These are phyloP conservation scores for Autographa gamma DNA, from an alignment of 2,888 invertebrate genomes.

Conservation along the genomic window DNA sequence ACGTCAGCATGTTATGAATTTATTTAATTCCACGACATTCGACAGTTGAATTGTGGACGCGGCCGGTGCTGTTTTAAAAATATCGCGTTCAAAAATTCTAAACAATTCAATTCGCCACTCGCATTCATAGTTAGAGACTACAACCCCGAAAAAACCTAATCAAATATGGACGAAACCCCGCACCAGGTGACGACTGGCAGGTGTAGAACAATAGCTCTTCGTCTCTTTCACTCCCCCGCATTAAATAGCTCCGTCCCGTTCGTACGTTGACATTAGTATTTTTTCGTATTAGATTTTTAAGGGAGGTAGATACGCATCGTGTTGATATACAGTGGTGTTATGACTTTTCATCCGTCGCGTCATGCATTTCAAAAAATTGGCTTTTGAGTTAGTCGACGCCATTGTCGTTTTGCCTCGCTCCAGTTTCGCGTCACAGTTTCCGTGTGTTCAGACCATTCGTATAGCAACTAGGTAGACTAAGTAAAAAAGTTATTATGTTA, in stretches of 20 bases:
- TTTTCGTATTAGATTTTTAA: slow-evolving; percentile 78
- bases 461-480: slow-evolving; percentile 61
- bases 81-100: slow-evolving; percentile 52
- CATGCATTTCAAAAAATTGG: slow-evolving; percentile 78
- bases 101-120: slow-evolving; percentile 64
- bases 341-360: slow-evolving; percentile 74
- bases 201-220: slow-evolving; percentile 78
- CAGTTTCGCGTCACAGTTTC: slow-evolving; percentile 69
- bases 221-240: slow-evolving; percentile 73
- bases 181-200: slow-evolving; percentile 84
- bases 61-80: slow-evolving; percentile 43
- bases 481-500: slow-evolving; percentile 67
- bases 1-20: slow-evolving; percentile 44
- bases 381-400: slow-evolving; percentile 71
- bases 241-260: slow-evolving; percentile 53
- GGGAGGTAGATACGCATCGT: slow-evolving; percentile 75
- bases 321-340: slow-evolving; percentile 72
- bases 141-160: slow-evolving; percentile 82
- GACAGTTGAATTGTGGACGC: slow-evolving; percentile 21
- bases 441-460: slow-evolving; percentile 56
- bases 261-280: slow-evolving; percentile 72
- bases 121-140: slow-evolving; percentile 76
- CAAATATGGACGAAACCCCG: slow-evolving; percentile 82
- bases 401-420: slow-evolving; percentile 75
- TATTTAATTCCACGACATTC: slow-evolving; percentile 40